These are phyloP conservation scores for Pentalonia nigronervosa DNA, from an alignment of 1,140 invertebrate genomes.

Conservation along the genomic window DNA sequence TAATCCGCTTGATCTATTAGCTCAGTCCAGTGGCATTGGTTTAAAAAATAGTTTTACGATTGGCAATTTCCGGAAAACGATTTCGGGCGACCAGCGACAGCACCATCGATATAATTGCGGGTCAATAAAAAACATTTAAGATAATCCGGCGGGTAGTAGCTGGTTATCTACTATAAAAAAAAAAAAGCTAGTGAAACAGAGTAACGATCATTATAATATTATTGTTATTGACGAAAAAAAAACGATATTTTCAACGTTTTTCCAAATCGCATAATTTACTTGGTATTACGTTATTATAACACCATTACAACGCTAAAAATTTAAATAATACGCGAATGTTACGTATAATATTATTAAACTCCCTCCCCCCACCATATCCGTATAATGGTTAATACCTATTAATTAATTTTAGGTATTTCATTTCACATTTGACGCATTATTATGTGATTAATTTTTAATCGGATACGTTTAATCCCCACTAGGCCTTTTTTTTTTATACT, in stretches of 20 bases:
- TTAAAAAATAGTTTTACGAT: not conserved
- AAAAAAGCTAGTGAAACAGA: no score
- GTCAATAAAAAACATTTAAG: not conserved
- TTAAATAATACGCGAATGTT: no score
- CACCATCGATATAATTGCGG: not conserved
- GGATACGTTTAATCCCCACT: not conserved
- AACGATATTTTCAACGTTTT: no score
- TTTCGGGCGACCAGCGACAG: not conserved
- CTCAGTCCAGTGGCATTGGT: not conserved
- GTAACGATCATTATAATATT: no score
- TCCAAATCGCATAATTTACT: no score
- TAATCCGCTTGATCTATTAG: conserved; percentile 10
- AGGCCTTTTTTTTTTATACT: not conserved
- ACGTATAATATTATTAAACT: no score
- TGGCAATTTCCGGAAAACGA: not conserved
- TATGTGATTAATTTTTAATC: not conserved
- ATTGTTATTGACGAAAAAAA: no score
- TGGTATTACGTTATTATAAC: no score
- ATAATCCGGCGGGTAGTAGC: not conserved
- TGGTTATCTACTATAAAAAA: no score
- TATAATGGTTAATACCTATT: not conserved
- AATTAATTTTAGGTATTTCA: not conserved
- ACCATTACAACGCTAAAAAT: no score
- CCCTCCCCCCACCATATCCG: no score
- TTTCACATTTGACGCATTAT: not conserved